Percentiles rank a stretch among this genome's conserved stretches.
Conservation (phyloP, 1,140 invertebrate species). For the Lineus longissimus region DNA sequence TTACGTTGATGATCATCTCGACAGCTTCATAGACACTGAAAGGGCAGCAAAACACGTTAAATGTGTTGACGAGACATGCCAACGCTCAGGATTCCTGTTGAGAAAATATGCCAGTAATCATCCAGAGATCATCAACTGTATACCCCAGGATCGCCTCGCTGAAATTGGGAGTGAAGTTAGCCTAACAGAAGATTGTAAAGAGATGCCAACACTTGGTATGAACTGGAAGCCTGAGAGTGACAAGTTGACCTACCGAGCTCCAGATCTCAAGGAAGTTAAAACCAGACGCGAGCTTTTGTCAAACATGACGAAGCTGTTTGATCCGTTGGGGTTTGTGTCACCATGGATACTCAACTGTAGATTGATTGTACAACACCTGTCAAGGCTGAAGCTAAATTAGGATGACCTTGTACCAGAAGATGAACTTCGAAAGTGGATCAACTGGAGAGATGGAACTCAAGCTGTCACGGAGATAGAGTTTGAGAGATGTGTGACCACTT, state of each 20-base stretch:
- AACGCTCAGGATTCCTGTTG: background rate
- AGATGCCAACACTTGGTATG: background rate
- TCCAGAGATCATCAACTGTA: background rate
- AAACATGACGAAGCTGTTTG: conserved; percentile 4
- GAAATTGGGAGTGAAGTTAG: background rate
- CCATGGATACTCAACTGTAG: background rate
- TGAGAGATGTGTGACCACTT: background rate
- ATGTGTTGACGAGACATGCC: too few species aligned
- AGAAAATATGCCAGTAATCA: background rate
- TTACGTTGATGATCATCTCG: too few species aligned
- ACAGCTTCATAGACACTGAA: too few species aligned
- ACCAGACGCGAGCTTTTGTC: background rate
- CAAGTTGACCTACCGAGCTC: background rate
- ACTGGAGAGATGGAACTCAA: background rate
- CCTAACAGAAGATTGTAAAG: background rate
- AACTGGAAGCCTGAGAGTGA: background rate
- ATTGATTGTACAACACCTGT: background rate
- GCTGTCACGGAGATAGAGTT: conserved; percentile 1
- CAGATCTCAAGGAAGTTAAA: background rate
- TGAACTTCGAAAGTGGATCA: background rate
- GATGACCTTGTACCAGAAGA: background rate
- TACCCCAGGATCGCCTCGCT: background rate
- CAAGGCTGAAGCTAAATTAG: background rate
- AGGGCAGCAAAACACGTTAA: too few species aligned
- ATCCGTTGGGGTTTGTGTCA: conserved; percentile 2